Percentiles rank a stretch among this genome's conserved stretches.
These are phyloP conservation scores for Tragelaphus strepsiceros DNA, from an alignment of 2,113 vertebrate genomes.

Conservation along the genomic window DNA sequence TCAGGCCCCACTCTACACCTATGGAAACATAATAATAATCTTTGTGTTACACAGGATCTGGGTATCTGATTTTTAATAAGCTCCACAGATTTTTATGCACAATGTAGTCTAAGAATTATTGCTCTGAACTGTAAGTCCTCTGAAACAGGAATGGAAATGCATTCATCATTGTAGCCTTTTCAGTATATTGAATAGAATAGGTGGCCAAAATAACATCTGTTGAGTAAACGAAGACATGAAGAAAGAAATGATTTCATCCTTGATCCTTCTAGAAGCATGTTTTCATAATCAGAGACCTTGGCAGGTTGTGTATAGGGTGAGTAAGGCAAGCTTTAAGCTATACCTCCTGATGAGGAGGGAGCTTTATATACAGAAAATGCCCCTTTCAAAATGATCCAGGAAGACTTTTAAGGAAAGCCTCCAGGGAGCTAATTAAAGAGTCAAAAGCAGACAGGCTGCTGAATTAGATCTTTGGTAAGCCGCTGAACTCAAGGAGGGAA, in stretches of 20 bases:
- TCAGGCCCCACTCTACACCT: not conserved
- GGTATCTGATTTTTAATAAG: constrained; percentile 27
- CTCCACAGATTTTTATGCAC: constrained; percentile 1
- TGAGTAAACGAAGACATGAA: constrained; percentile 15
- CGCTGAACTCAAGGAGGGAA: constrained; percentile 26
- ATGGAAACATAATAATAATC: not conserved
- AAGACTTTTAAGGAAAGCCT: constrained; percentile 59
- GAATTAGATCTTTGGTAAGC: constrained; percentile 52
- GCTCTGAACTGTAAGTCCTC: not conserved
- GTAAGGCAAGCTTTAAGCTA: not conserved
- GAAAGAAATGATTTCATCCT: constrained; percentile 31
- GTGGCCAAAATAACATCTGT: not conserved
- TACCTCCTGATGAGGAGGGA: constrained; percentile 11
- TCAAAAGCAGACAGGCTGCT: constrained; percentile 43
- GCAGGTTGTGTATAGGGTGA: not conserved
- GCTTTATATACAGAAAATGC: constrained; percentile 46
- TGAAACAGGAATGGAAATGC: not conserved
- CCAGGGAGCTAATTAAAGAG: constrained; percentile 70
- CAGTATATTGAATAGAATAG: not conserved
- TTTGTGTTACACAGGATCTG: not conserved
- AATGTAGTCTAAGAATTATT: constrained; percentile 11
- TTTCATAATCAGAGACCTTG: constrained; percentile 26
- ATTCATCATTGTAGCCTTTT: not conserved
- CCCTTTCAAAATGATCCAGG: constrained; percentile 52
- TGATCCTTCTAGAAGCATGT: not conserved